phyloP scores from a whole-genome alignment of 2,888 invertebrate species.

The Nemoura dubitans region DNA sequence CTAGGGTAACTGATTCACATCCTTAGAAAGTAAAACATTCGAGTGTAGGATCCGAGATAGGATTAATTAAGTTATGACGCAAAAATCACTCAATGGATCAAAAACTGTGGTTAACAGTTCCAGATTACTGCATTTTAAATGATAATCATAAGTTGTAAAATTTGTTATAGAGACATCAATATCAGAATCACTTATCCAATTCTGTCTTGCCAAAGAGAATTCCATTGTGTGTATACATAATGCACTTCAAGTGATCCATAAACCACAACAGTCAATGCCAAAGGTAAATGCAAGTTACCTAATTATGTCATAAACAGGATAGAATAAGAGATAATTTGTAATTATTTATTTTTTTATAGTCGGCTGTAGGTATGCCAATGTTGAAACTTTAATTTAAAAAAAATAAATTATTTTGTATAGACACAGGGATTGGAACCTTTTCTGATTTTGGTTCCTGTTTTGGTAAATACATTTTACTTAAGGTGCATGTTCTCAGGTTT shows the following conservation, averaged over 20 bases:
- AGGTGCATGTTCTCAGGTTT: no score
- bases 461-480: no score
- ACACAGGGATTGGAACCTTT: no score
- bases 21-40: no score
- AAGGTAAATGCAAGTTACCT: neutral
- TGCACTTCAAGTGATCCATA: neutral
- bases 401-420: no score
- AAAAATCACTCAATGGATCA: slow-evolving; percentile 34
- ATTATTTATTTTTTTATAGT: no score
- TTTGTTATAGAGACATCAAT: neutral
- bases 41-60: no score
- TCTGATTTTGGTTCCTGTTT: no score
- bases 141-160: neutral
- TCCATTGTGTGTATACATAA: neutral
- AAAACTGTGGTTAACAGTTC: neutral
- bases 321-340: neutral
- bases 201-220: neutral
- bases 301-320: neutral
- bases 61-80: slow-evolving; percentile 14
- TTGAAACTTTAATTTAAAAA: no score
- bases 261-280: neutral
- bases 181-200: no score
- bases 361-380: no score
- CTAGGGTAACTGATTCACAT: neutral
- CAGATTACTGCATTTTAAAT: neutral